Evolutionary conservation across 2,888 invertebrate species (phyloP).

Genomic region (Lordiphosa fenestrarum): DNA sequence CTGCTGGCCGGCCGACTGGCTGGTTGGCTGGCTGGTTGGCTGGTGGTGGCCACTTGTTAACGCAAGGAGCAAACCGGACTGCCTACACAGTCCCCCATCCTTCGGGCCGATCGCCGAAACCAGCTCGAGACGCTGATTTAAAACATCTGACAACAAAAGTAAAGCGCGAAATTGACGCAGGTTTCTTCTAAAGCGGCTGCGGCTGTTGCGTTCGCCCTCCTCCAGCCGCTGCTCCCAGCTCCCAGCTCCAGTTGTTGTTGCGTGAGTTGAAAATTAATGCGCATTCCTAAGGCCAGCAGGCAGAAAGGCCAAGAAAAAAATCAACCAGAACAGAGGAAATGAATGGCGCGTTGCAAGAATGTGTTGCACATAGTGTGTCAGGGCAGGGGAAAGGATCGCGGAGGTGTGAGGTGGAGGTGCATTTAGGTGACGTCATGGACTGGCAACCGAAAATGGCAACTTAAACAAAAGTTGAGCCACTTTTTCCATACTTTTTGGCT

Average conservation of each 20-base stretch:
- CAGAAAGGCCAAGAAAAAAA: slow-evolving; percentile 10
- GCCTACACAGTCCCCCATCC: slow-evolving; percentile 51
- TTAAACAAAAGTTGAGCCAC: too few species aligned
- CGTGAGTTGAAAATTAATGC: slow-evolving; percentile 73
- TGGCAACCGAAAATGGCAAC: too few species aligned
- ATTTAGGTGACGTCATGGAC: too few species aligned
- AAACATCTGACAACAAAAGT: slow-evolving; percentile 73
- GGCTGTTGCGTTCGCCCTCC: slow-evolving; percentile 5
- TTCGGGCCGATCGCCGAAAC: slow-evolving; percentile 17
- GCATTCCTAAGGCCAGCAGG: slow-evolving; percentile 59
- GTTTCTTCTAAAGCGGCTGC: slow-evolving; percentile 40
- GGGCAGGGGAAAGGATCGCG: too few species aligned
- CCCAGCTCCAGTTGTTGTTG: slow-evolving; percentile 28
- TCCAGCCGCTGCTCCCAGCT: slow-evolving; percentile 17
- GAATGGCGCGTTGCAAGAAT: slow-evolving; percentile 60
- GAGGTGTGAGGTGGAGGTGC: too few species aligned
- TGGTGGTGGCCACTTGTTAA: slow-evolving; percentile 64
- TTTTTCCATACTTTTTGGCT: too few species aligned
- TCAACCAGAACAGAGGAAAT: slow-evolving; percentile 40
- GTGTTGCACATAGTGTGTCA: slow-evolving; percentile 6
- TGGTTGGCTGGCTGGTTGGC: slow-evolving; percentile 21
- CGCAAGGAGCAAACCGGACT: slow-evolving; percentile 71
- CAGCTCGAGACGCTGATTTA: slow-evolving; percentile 59
- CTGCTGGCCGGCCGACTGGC: slow-evolving; percentile 33
- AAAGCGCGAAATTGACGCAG: slow-evolving; percentile 75